Percentiles rank a stretch among this genome's conserved stretches.
Evolutionary conservation across 2,888 invertebrate genomes (phyloP).

Genomic region (Ectemnius lituratus): DNA sequence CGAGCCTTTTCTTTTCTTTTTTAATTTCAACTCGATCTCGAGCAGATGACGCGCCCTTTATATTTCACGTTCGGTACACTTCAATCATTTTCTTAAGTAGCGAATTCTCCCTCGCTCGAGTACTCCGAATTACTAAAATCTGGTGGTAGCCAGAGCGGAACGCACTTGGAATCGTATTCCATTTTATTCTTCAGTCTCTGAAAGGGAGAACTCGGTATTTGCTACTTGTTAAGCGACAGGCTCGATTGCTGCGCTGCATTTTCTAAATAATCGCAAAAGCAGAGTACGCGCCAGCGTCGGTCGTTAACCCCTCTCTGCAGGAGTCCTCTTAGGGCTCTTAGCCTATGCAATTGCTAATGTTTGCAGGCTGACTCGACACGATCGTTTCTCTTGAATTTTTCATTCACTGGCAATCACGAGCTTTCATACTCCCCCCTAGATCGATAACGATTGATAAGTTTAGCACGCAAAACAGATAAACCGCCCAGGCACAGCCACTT

Average conservation of each 20-base stretch:
- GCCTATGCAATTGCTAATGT: neutral
- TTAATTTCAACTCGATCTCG: constrained; percentile 3
- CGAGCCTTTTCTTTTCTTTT: neutral
- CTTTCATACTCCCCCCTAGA: neutral
- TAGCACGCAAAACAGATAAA: neutral
- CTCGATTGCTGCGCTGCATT: constrained; percentile 10
- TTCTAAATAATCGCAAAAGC: neutral
- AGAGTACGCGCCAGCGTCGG: neutral
- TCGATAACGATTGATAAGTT: neutral
- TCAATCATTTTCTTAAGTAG: neutral
- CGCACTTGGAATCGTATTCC: no score
- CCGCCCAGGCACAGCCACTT: neutral
- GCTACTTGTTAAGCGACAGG: no score
- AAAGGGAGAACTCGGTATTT: no score
- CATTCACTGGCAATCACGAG: neutral
- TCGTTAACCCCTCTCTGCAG: neutral
- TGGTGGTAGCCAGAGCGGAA: no score
- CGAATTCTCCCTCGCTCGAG: neutral
- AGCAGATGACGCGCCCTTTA: neutral
- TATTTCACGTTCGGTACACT: neutral
- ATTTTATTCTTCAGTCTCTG: no score
- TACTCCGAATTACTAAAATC: neutral
- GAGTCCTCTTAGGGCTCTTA: no score
- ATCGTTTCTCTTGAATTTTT: constrained; percentile 2
- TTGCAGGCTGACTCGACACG: neutral